Conservation (phyloP, 1,140 invertebrate genomes). For the Goniozus legneri region DNA sequence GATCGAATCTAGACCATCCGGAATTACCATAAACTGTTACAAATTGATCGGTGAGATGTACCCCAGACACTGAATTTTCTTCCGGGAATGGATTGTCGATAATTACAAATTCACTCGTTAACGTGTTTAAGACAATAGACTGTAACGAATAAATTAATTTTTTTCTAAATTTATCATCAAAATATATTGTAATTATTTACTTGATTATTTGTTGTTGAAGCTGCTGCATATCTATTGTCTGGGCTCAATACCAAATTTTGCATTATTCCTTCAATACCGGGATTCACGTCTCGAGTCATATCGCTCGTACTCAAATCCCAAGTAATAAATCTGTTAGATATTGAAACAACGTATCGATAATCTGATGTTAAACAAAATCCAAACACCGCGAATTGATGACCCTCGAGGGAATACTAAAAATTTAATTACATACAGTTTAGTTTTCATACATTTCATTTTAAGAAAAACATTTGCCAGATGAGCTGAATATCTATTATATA, state of each 20-base stretch:
- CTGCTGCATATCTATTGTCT: conserved; percentile 94
- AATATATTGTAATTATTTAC: conserved; percentile 44
- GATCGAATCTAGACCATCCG: conserved; percentile 71
- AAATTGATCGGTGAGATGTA: conserved; percentile 74
- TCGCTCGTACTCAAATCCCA: conserved; percentile 96
- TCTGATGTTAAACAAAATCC: conserved; percentile 90
- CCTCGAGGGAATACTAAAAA: conserved; percentile 89
- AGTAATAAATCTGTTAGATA: conserved; percentile 95
- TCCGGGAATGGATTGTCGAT: conserved; percentile 80
- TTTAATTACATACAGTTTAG: conserved; percentile 1
- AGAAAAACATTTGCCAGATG: too few relatives aligned
- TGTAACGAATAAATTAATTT: conserved; percentile 47
- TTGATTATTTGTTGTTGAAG: conserved; percentile 95
- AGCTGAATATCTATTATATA: too few relatives aligned
- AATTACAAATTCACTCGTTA: conserved; percentile 85
- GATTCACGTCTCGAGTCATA: conserved; percentile 85
- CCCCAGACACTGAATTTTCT: conserved; percentile 65
- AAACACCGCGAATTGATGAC: conserved; percentile 96
- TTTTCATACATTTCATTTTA: too few relatives aligned
- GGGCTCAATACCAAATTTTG: conserved; percentile 90
- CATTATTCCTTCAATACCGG: conserved; percentile 93
- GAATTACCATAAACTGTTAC: conserved; percentile 63
- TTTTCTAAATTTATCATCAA: not conserved
- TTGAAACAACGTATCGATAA: conserved; percentile 90
- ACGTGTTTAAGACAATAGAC: conserved; percentile 81